Base-by-base conservation (phyloP, 2,797 vertebrate species). In the Mastacembelus armatus region DNA sequence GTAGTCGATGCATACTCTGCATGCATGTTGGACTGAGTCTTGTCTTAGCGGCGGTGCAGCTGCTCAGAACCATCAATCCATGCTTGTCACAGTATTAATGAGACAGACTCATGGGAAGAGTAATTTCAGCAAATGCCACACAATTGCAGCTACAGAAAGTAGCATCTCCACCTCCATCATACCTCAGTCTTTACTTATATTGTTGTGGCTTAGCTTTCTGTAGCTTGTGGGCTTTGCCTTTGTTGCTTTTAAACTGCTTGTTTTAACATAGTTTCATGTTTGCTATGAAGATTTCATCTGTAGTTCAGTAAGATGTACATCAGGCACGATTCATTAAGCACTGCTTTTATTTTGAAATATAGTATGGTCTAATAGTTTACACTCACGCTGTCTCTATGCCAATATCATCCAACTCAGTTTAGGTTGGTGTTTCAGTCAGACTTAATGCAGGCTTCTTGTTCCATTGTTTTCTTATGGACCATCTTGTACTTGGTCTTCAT, bases 401-500 rank as follows among this genome's bases (percentile, higher is more conserved):
- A 44, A 36, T 19, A 48, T 32, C 27, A 40, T 12, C 76, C 32
- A 11, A 42, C 29, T 43, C 16, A 1, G n/a, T 18, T 30, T 30
- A 15, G 43, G 32, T 66, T 29, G 1, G 33, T 58, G 26, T 42
- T 58, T 33, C 42, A 48, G 4, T 77, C 51, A 30, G 21, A 58
- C 47, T 87, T 71, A 0, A 74, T 26, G 24, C 49, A 30, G 36
- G 56, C 70, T 18, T 52, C 78, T 60, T 67, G 73, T 18, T 89
- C 84, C 74, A 84, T 70, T 32, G 76, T 71, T 71, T 84, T 89
- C 48, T 55, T 15, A 2, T 86, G 65, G 33, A 86, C 60, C 73
- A 40, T 81, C 74, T 72, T 76, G 81, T 92, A 89, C 49, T 89
- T 93, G 10, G 38, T 71, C 82, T 84, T 87, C 71, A 93, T 62